Conservation (phyloP, 2,888 invertebrate genomes). For the Lasiommata megera region DNA sequence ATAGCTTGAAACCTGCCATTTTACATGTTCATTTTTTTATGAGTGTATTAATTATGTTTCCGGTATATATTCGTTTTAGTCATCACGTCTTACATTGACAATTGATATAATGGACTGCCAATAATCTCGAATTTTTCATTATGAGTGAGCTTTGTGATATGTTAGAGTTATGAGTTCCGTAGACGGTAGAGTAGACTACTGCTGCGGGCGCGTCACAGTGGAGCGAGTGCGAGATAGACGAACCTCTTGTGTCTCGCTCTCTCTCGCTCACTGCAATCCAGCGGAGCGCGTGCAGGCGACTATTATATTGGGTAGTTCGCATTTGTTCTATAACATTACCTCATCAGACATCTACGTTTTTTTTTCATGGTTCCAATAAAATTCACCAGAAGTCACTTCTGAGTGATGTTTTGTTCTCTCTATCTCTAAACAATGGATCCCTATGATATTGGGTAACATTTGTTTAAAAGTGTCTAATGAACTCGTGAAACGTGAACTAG, state of each 20-base stretch:
- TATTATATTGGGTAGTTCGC: not conserved
- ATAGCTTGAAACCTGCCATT: constrained; percentile 19
- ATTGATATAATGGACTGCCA: constrained; percentile 58
- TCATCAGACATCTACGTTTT: too few relatives aligned
- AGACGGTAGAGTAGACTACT: constrained; percentile 66
- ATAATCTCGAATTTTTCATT: constrained; percentile 61
- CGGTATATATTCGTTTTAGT: constrained; percentile 17
- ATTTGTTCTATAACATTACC: too few relatives aligned
- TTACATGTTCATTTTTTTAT: constrained; percentile 13
- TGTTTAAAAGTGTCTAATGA: too few relatives aligned
- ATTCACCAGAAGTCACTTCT: too few relatives aligned
- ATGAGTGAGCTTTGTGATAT: constrained; percentile 51
- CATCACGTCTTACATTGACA: constrained; percentile 16
- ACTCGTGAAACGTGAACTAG: too few relatives aligned
- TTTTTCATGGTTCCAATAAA: too few relatives aligned
- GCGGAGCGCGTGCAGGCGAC: constrained; percentile 47
- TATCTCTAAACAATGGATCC: too few relatives aligned
- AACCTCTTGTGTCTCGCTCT: constrained; percentile 31
- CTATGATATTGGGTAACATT: too few relatives aligned
- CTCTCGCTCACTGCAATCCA: constrained; percentile 64
- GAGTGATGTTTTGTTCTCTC: too few relatives aligned
- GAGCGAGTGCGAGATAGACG: constrained; percentile 43
- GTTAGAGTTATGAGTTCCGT: constrained; percentile 58
- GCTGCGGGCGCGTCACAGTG: constrained; percentile 67
- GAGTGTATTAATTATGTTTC: constrained; percentile 12